phyloP scores from a whole-genome alignment of 2,888 invertebrate genomes.

The Tetheella fluctuosa region DNA sequence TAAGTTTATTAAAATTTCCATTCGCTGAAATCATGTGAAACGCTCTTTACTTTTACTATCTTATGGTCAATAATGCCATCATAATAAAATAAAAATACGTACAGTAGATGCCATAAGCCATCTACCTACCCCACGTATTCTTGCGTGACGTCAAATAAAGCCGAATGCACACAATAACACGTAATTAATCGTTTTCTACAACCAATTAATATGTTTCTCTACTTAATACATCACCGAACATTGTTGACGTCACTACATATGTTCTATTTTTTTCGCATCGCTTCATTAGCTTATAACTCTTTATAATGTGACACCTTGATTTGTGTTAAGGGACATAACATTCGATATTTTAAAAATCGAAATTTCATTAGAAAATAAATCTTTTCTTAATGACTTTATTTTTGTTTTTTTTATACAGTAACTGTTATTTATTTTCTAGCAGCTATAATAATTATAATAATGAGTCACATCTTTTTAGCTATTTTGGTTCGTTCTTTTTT shows the following conservation, averaged over 20 bases:
- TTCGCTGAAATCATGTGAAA: no score
- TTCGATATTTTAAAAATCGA: conserved; percentile 19
- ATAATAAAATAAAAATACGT: background rate
- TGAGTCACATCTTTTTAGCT: no score
- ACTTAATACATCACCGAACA: conserved; percentile 58
- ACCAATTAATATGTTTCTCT: conserved; percentile 65
- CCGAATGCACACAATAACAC: conserved; percentile 49
- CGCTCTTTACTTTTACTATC: no score
- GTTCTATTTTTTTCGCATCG: conserved; percentile 44
- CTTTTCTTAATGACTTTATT: background rate
- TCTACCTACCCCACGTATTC: conserved; percentile 13
- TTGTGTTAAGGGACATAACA: conserved; percentile 50
- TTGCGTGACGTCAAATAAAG: conserved; percentile 44
- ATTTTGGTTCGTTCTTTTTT: no score
- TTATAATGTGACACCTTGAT: conserved; percentile 64
- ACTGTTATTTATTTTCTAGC: background rate
- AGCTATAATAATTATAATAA: background rate
- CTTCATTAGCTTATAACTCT: conserved; percentile 53
- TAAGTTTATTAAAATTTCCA: no score
- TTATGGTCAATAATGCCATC: no score
- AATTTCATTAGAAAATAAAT: background rate
- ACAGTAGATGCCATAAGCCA: background rate
- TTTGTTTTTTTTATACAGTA: background rate
- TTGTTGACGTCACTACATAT: conserved; percentile 68
- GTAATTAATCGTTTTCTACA: conserved; percentile 62